Evolutionary conservation across 2,888 invertebrate species (phyloP).

Genomic region (Chloromyia formosa): DNA sequence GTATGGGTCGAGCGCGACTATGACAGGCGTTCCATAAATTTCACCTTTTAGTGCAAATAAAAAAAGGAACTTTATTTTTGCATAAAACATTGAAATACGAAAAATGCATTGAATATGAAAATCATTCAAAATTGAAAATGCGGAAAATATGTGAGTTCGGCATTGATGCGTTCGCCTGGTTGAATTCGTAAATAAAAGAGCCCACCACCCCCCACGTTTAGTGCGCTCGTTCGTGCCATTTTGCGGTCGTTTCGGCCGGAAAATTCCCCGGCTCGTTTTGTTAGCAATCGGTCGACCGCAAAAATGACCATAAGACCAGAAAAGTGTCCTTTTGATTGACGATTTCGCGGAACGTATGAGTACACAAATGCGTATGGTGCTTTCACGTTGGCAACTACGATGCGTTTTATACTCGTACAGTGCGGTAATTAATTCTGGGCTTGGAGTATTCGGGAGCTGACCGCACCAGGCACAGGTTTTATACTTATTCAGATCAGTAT

Average conservation of each 20-base stretch:
- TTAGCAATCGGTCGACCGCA: constrained; percentile 14
- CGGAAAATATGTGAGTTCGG: neutral
- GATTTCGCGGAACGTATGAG: neutral
- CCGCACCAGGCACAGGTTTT: too few species aligned
- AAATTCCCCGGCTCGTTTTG: neutral
- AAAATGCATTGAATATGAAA: constrained; percentile 7
- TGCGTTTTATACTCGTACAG: too few species aligned
- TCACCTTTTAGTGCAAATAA: neutral
- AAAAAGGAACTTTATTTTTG: neutral
- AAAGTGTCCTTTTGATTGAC: constrained; percentile 6
- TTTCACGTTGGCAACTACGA: too few species aligned
- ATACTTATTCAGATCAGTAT: too few species aligned
- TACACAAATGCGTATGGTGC: neutral
- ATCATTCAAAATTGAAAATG: constrained; percentile 21
- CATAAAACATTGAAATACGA: neutral
- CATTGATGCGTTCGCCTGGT: constrained; percentile 1
- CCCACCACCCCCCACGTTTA: neutral
- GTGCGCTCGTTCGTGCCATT: neutral
- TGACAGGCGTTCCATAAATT: neutral
- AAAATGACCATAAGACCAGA: constrained; percentile 19
- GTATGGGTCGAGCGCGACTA: neutral
- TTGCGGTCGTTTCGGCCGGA: neutral
- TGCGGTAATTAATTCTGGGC: too few species aligned
- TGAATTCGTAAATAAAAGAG: neutral
- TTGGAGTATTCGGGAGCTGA: too few species aligned